Base-by-base conservation (phyloP, 2,797 vertebrate genomes). In the Oryzias sinensis region DNA sequence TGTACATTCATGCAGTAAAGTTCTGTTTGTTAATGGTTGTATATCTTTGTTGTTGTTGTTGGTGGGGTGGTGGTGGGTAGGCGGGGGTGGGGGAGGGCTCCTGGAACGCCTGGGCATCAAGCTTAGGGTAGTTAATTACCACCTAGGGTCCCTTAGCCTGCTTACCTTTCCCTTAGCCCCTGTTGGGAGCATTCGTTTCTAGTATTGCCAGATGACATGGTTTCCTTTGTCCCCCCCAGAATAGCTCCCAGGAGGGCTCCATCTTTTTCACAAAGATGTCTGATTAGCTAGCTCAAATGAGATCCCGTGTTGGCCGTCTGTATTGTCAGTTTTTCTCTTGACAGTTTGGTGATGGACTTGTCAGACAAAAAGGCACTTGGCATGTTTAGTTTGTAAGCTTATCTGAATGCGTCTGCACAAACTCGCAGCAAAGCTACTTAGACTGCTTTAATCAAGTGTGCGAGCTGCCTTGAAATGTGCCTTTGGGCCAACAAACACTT, bases 61-160 rank as follows among this genome's bases (percentile, higher is more conserved):
- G 20, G 20, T 22, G 20, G 20, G 20, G 20, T 22, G 20, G 20
- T 2, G 20, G 20, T 22, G 20, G 20, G 20, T 18, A 18, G 18
- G 20, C 3, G 20, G 20, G 2, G 20, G 20, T 22, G 9, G 33
- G 11, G 33, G 8, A 7, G 33, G 9, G 8, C 8, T 33, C 29
- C 29, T 33, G 29, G 29, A 37, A 37, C 9, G 9, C 9, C 33
- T 85, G 80, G 89, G 87, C 82, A 82, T 87, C 57, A 56, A 69
- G 76, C 84, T 81, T 77, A 67, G 83, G 82, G 72, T 76, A 72
- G 71, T 83, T 89, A 90, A 88, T 89, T 87, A 87, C 82, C 84
- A 79, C 77, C 69, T 59, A 15, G 62, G 77, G 77, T 82, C 74
- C 79, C 67, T 47, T 74, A 66, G 84, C 76, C 68, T 46, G 72